These are phyloP conservation scores for Tachypleus tridentatus DNA, from an alignment of 1,140 invertebrate species.

Conservation along the genomic window DNA sequence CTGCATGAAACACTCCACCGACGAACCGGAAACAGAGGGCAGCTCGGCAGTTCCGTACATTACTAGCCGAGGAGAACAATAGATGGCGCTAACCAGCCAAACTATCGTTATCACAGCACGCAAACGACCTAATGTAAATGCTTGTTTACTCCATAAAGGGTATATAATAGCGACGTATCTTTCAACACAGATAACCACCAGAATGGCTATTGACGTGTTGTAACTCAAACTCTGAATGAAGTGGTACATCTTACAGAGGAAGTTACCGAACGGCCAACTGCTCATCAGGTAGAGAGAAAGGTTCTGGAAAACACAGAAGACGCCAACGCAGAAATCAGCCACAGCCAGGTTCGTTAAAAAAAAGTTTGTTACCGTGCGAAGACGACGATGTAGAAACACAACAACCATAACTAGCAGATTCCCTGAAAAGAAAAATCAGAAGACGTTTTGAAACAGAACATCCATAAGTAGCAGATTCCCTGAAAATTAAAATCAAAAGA, in stretches of 20 bases:
- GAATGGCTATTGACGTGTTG: conserved; percentile 64
- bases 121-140: conserved; percentile 16
- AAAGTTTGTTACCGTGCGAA: conserved; percentile 70
- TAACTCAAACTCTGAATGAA: conserved; percentile 65
- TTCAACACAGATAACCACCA: conserved; percentile 68
- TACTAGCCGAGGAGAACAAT: conserved; percentile 56
- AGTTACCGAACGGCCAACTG: conserved; percentile 64
- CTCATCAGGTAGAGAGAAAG: conserved; percentile 56
- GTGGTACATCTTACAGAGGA: conserved; percentile 71
- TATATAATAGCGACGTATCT: conserved; percentile 68
- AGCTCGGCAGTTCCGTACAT: conserved; percentile 24
- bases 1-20: conserved; percentile 52
- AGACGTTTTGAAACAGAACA: conserved; percentile 48
- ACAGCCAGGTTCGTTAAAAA: conserved; percentile 69
- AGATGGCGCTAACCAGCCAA: conserved; percentile 59
- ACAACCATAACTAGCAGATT: conserved; percentile 69
- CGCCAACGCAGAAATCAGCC: conserved; percentile 67
- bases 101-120: conserved; percentile 57
- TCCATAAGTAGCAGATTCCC: conserved; percentile 66
- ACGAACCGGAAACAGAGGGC: conserved; percentile 14
- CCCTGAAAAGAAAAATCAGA: no score
- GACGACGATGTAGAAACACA: conserved; percentile 56
- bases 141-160: conserved; percentile 50
- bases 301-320: conserved; percentile 77
- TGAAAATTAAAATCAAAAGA: no score